A percentile compares a stretch with the other conserved stretches of the same genome.
phyloP scores from a whole-genome alignment of 2,113 vertebrate species.

The Tyto alba region DNA sequence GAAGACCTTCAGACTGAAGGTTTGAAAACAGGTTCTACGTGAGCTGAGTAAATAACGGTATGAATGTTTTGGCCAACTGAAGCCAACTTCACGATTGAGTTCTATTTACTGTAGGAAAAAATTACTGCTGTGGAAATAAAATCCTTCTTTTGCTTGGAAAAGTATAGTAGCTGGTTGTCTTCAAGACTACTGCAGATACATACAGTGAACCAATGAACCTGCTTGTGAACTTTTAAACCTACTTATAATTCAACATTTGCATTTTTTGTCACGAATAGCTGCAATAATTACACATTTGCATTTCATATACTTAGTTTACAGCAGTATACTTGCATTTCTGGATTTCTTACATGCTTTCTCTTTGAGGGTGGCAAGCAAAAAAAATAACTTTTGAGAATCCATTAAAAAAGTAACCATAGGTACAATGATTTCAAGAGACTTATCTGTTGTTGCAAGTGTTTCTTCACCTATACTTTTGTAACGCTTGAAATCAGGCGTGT shows the following conservation, averaged over 20 bases:
- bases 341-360: not conserved
- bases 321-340: not conserved
- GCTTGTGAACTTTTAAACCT: not conserved
- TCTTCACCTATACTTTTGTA: not conserved
- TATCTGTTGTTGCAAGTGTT: not conserved
- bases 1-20: not conserved
- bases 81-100: not conserved
- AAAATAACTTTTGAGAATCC: not conserved
- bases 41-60: not conserved
- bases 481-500: not conserved
- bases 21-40: not conserved
- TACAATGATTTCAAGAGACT: not conserved
- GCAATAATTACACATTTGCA: not conserved
- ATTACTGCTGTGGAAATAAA: not conserved
- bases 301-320: not conserved
- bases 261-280: not conserved
- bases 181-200: not conserved
- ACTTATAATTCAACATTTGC: not conserved
- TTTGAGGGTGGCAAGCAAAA: not conserved
- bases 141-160: not conserved
- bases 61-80: not conserved
- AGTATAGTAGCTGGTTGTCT: not conserved
- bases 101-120: not conserved
- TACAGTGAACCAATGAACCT: not conserved
- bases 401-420: not conserved